Conservation (phyloP, 2,888 invertebrate species). For the Drosophila quasianomalipes region DNA sequence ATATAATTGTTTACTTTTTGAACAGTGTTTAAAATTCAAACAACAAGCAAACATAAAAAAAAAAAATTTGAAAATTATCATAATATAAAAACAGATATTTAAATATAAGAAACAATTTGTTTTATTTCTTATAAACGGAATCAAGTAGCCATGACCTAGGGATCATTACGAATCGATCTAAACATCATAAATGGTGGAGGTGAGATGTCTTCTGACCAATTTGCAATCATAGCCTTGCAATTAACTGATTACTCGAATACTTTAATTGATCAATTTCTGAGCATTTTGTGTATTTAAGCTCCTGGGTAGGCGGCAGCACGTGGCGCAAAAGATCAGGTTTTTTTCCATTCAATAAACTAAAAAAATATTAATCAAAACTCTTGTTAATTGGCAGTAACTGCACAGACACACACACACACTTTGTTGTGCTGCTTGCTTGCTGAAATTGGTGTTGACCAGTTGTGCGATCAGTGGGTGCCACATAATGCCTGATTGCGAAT, state of each 20-base stretch:
- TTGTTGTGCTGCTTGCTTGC: constrained; percentile 10
- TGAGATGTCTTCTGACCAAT: neutral
- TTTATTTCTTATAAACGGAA: constrained; percentile 12
- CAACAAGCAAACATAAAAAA: constrained; percentile 26
- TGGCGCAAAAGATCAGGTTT: constrained; percentile 5
- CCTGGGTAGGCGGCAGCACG: constrained; percentile 31
- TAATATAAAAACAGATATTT: constrained; percentile 16
- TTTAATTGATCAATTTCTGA: constrained; percentile 35
- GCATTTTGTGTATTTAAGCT: constrained; percentile 12
- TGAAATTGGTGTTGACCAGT: constrained; percentile 38
- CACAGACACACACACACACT: constrained; percentile 28
- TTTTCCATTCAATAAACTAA: neutral
- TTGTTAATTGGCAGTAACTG: constrained; percentile 73
- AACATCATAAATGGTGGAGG: neutral
- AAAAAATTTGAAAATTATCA: constrained; percentile 15
- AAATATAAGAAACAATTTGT: constrained; percentile 10
- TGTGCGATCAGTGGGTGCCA: constrained; percentile 21
- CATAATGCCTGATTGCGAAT: constrained; percentile 38
- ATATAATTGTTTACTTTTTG: constrained; percentile 72
- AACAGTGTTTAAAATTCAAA: constrained; percentile 59
- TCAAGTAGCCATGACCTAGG: neutral
- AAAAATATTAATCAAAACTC: constrained; percentile 57
- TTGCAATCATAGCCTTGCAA: constrained; percentile 16
- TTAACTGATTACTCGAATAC: constrained; percentile 15
- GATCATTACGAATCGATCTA: neutral